Evolutionary conservation across 2,888 invertebrate species (phyloP), one percentile per base, ranked within the genome.

Genomic region (Hypomecis atomaria): DNA sequence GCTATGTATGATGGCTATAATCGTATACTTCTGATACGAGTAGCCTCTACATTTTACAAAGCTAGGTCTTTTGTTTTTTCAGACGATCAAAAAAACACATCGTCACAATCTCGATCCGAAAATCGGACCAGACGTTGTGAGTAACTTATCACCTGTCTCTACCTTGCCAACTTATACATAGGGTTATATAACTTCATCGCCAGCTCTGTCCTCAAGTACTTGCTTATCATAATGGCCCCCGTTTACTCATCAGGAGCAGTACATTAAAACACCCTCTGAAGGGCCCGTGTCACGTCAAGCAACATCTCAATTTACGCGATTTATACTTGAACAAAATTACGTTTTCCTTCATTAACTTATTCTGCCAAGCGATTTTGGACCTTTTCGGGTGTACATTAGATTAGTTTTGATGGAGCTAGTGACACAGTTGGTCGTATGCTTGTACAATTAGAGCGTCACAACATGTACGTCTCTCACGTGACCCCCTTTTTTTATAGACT

Each of bases 301-400:
- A 71, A 74, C 74, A 74, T 76, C 75, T 74, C 77, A 73, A 78
- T 78, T 78, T 74, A 71, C 71, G 54, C 73, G 71, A 73, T 75
- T 76, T 74, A 72, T 71, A 66, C 60, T 58, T 50, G 43, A 58
- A 64, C 70, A 66, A 76, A 73, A 64, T 72, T 71, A 66, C 59
- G 61, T 71, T 64, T 66, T 58, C 52, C 54, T 62, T 71, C 62
- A 55, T 63, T 66, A 57, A 54, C 34, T 45, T 4, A 44, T 56
- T 55, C 45, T 53, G 59, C 42, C 42, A 59, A 56, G 56, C n/a
- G 8, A 78, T 63, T 56, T 66, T 65, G 1, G 58, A 66, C 70
- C 59, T 54, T 70, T 68, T 38, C 0, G 0, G 5, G 0, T 0
- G 0, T 5, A 8, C 8, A 7, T 6, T 50, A 59, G 44, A 54